phyloP scores from a whole-genome alignment of 1,140 invertebrate species.

The Brachionus manjavacas region DNA sequence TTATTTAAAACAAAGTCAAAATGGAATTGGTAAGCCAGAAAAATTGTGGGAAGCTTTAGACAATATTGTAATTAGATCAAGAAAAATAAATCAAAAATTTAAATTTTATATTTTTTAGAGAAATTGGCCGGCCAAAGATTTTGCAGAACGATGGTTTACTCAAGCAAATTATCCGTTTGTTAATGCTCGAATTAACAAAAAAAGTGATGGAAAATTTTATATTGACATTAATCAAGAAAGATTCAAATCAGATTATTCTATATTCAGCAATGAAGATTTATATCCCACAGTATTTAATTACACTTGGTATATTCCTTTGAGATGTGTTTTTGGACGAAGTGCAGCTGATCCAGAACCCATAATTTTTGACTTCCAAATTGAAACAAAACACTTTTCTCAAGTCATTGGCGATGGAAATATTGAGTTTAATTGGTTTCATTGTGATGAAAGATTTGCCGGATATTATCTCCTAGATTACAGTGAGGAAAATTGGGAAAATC shows the following conservation, averaged over 20 bases:
- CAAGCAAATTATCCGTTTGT: conserved; percentile 40
- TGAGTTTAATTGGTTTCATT: conserved; percentile 21
- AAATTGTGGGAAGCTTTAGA: conserved; percentile 14
- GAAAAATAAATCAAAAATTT: background rate
- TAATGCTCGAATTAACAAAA: background rate
- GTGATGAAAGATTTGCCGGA: conserved; percentile 27
- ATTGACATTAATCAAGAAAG: conserved; percentile 5
- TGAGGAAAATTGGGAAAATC: conserved; percentile 34
- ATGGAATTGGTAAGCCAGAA: conserved; percentile 13
- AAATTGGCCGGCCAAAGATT: conserved; percentile 15
- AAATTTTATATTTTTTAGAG: background rate
- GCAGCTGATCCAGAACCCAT: background rate
- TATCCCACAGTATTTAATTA: conserved; percentile 21
- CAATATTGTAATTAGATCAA: background rate
- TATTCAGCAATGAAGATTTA: conserved; percentile 15
- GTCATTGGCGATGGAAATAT: background rate
- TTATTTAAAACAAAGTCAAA: conserved; percentile 32
- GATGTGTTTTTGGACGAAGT: conserved; percentile 6
- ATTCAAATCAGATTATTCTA: conserved; percentile 28
- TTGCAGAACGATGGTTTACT: conserved; percentile 13
- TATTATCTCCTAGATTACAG: conserved; percentile 40
- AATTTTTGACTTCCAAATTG: conserved; percentile 3
- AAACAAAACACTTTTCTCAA: background rate
- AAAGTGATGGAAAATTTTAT: background rate
- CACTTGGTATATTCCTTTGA: conserved; percentile 39